Evolutionary conservation across 2,113 vertebrate species (phyloP).

Genomic region (Vulpes ferrilata): DNA sequence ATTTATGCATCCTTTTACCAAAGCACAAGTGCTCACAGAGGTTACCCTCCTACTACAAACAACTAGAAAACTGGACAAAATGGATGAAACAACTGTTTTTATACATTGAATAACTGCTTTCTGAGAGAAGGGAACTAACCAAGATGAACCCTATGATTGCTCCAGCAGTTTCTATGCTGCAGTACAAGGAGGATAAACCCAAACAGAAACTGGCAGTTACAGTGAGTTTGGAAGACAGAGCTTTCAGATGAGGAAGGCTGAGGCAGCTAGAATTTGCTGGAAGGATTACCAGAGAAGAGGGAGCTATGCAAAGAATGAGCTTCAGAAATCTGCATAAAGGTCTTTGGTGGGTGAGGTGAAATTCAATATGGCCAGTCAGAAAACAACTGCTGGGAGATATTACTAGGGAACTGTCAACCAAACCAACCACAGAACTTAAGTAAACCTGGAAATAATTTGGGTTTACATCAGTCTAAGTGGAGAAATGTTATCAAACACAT

Average conservation of each 20-base stretch:
- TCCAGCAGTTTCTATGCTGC: neutral
- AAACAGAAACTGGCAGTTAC: neutral
- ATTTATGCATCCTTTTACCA: neutral
- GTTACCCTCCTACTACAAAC: neutral
- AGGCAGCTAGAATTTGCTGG: neutral
- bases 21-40: neutral
- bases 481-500: neutral
- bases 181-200: neutral
- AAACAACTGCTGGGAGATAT: neutral
- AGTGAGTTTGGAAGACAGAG: neutral
- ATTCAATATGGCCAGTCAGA: neutral
- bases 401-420: neutral
- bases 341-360: neutral
- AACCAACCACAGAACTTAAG: neutral
- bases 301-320: neutral
- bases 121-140: neutral
- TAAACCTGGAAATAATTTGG: neutral
- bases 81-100: neutral
- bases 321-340: neutral
- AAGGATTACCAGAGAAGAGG: neutral
- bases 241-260: neutral
- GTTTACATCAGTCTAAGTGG: neutral
- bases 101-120: neutral
- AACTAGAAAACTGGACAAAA: neutral
- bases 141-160: neutral